Conservation (phyloP, 2,888 invertebrate genomes). For the Temnothorax ravouxi region DNA sequence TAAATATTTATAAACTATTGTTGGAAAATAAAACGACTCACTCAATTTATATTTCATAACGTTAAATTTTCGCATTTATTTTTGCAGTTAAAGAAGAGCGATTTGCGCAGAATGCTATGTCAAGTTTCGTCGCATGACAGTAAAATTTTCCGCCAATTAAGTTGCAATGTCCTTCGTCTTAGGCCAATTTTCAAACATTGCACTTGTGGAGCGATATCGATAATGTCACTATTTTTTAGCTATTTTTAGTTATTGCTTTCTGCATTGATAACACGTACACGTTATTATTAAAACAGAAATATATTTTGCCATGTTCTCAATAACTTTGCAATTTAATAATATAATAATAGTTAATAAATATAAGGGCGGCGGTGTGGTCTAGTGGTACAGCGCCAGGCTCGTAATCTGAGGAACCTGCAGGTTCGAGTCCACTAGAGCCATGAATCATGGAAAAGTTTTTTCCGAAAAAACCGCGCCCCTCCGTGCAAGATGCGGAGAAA, state of each 20-base stretch:
- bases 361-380: too few species aligned
- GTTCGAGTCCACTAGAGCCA: too few species aligned
- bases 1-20: background rate
- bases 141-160: background rate
- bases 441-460: too few species aligned
- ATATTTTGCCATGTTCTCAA: background rate
- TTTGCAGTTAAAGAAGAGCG: background rate
- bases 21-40: background rate
- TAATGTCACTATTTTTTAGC: background rate
- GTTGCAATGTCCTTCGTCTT: background rate
- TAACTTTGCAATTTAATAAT: background rate
- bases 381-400: too few species aligned
- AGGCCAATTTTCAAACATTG: background rate
- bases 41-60: background rate
- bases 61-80: background rate
- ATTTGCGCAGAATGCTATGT: background rate
- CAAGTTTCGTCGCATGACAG: background rate
- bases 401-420: too few species aligned
- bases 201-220: background rate
- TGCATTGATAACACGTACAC: background rate
- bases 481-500: too few species aligned
- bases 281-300: background rate
- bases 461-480: too few species aligned
- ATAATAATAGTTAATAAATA: conserved; percentile 11
- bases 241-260: background rate